Base-by-base conservation (phyloP, 2,797 vertebrate species). In the Channa striata region DNA sequence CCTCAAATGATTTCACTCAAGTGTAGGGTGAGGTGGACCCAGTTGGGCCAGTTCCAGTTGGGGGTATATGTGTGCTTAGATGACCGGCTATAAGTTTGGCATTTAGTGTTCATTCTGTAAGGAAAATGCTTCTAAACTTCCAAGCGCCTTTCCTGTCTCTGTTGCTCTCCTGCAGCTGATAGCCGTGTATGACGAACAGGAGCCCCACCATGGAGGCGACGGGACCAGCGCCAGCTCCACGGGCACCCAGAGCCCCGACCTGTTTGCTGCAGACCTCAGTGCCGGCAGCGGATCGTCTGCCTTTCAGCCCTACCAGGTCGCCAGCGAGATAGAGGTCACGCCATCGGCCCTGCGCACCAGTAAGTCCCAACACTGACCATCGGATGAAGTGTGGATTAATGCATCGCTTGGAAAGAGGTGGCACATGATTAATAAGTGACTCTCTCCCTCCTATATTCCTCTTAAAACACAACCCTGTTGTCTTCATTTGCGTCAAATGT, bases 241-340 rank as follows among this genome's bases (percentile, higher is more conserved):
- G 0, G 98, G 97, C 51, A 99, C 97, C 0, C 98, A 99, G 80
- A 99, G 98, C 83, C 98, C 98, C 0, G 98, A 99, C 82, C 94
- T 97, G 60, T 98, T 98, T 51, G 95, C 94, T 19, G 94, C 93
- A 0, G 97, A 99, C 74, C 92, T 98, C 65, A 92, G 94, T 39
- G 89, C 94, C 39, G 94, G 93, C 75, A 94, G 93, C 49, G 74
- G 74, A 0, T 85, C 93, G 0, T 97, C 97, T 0, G 96, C 97
- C 84, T 98, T 98, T 81, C 96, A 96, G 61, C 96, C 97, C 49
- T 99, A 97, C 77, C 96, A 97, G 94, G 92, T 90, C 5, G 91
- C 95, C 82, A 97, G 97, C 78, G 98, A 99, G 93, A 99, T 99
- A 66, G 98, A 99, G 91, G 98, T 99, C 90, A 99, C 98, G 0